These are phyloP conservation scores for Apostichopus japonicus DNA, from an alignment of 35 echinoderm and acorn worm genomes.

Conservation along the genomic window DNA sequence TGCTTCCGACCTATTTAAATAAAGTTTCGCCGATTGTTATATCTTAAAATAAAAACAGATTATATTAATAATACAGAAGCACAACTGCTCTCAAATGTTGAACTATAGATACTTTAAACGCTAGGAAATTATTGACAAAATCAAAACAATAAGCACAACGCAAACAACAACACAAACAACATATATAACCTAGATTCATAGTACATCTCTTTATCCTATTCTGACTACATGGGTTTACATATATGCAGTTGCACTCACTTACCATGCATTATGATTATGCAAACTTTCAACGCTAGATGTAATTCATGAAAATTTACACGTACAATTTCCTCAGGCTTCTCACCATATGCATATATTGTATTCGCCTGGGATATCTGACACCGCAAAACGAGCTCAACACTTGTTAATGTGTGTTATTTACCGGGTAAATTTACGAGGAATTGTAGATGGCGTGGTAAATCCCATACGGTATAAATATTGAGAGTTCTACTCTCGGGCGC, in stretches of 20 bases:
- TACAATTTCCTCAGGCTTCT: neutral
- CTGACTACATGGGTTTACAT: neutral
- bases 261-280: slow-evolving; percentile 9
- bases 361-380: slow-evolving; percentile 23
- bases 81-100: too few species aligned
- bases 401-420: slow-evolving; percentile 50
- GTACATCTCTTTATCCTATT: too few species aligned
- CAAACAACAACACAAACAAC: too few species aligned
- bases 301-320: slow-evolving; percentile 11
- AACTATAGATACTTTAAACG: too few species aligned
- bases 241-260: neutral
- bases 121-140: too few species aligned
- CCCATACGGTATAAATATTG: slow-evolving; percentile 37
- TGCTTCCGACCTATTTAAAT: too few species aligned
- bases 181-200: too few species aligned
- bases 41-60: too few species aligned
- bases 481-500: neutral
- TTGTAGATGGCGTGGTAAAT: neutral
- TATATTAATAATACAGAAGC: too few species aligned
- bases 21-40: too few species aligned
- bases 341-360: slow-evolving; percentile 25
- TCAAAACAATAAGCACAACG: too few species aligned
- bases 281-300: neutral
- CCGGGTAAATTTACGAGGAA: slow-evolving; percentile 4
- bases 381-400: neutral